A percentile compares a stretch with the other conserved stretches of the same genome.
Conservation (phyloP, 2,888 invertebrate genomes). For the Phengaris arion region DNA sequence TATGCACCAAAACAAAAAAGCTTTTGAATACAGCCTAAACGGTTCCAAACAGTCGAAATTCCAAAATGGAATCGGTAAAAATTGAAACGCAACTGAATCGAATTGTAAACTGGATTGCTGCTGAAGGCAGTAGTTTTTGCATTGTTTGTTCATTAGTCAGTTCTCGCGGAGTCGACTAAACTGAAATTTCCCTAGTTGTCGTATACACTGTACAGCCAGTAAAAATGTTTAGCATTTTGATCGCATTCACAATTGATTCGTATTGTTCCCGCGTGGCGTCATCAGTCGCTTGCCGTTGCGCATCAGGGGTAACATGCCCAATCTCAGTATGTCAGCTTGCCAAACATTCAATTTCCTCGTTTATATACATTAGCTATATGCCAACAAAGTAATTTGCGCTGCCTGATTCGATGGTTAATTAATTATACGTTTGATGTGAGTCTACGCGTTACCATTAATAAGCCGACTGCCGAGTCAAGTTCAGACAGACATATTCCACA, state of each 20-base stretch:
- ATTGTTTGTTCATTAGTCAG: conserved; percentile 9
- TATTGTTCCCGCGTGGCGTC: neutral
- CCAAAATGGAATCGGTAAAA: neutral
- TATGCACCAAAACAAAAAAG: neutral
- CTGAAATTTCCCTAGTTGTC: neutral
- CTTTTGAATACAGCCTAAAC: neutral
- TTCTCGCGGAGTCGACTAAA: neutral
- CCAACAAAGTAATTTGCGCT: neutral
- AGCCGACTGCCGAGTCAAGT: neutral
- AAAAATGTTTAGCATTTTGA: neutral
- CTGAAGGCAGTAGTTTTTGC: neutral
- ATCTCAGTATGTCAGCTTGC: neutral
- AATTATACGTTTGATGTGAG: conserved; percentile 4
- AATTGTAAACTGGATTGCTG: neutral
- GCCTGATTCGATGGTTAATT: neutral
- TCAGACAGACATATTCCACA: conserved; percentile 8
- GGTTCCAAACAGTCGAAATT: neutral
- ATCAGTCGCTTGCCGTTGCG: neutral
- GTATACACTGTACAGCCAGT: neutral
- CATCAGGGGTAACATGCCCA: neutral
- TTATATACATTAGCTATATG: neutral
- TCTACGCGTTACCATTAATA: neutral
- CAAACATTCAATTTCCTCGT: neutral
- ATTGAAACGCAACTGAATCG: neutral
- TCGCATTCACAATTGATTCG: neutral